Conservation (phyloP, 2,797 vertebrate genomes). For the Gambusia yucatana region DNA sequence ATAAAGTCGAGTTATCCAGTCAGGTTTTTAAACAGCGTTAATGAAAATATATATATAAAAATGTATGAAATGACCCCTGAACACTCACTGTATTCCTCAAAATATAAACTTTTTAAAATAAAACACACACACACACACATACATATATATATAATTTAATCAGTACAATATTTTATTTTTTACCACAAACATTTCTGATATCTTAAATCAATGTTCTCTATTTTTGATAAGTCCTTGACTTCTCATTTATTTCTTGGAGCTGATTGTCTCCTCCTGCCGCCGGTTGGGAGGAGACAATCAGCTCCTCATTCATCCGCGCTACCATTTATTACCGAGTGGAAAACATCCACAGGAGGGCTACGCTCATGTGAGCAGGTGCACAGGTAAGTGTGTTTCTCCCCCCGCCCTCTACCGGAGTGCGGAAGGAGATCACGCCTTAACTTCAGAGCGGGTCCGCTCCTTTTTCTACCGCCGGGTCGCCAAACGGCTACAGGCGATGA, state of each 20-base stretch:
- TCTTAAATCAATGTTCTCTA: background rate
- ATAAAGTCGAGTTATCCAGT: background rate
- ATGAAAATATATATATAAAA: background rate
- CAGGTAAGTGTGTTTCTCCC: too few species aligned
- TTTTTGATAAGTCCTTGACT: too few species aligned
- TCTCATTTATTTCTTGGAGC: background rate
- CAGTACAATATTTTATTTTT: too few species aligned
- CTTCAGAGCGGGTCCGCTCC: constrained; percentile 12
- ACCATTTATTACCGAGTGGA: background rate
- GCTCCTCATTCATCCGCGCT: background rate
- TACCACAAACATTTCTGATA: too few species aligned
- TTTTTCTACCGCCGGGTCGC: background rate
- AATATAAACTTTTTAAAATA: background rate
- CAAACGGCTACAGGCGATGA: background rate
- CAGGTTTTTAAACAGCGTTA: background rate
- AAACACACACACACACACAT: too few species aligned
- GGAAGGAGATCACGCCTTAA: constrained; percentile 49
- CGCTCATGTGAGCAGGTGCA: constrained; percentile 20
- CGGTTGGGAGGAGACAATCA: background rate
- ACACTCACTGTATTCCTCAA: background rate
- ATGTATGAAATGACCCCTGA: background rate
- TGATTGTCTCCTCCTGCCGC: background rate
- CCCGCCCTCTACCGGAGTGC: background rate
- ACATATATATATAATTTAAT: too few species aligned
- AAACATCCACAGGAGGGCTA: background rate